Conservation (phyloP, 2,113 vertebrate genomes). For the Chiloscyllium plagiosum region DNA sequence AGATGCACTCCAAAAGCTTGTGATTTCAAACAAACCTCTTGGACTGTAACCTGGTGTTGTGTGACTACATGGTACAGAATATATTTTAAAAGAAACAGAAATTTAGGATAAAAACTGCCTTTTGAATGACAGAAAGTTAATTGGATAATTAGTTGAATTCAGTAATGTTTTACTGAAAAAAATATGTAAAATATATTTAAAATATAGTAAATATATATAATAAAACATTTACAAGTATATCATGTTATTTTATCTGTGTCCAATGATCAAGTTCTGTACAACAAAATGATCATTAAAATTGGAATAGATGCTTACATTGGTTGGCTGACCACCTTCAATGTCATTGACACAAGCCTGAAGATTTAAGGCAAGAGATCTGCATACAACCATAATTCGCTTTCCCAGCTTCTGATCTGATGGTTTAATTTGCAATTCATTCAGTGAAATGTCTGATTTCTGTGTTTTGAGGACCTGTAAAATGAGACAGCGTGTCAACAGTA, state of each 20-base stretch:
- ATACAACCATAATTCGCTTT: conserved; percentile 78
- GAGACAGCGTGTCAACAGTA: background rate
- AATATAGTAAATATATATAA: too few species aligned
- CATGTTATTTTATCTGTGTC: too few species aligned
- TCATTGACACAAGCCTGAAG: conserved; percentile 88
- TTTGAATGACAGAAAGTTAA: background rate
- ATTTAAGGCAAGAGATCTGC: conserved; percentile 76
- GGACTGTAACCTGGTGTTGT: too few species aligned
- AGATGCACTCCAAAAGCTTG: too few species aligned
- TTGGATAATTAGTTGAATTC: background rate
- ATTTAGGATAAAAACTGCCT: background rate
- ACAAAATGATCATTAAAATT: background rate
- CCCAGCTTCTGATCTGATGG: conserved; percentile 85
- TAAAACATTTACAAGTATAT: too few species aligned
- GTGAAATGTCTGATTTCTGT: conserved; percentile 65
- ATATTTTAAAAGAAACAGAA: background rate
- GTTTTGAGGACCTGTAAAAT: conserved; percentile 66
- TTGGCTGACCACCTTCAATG: conserved; percentile 74
- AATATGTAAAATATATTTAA: too few species aligned
- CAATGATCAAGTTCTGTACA: too few species aligned
- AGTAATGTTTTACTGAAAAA: background rate
- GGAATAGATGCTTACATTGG: conserved; percentile 68
- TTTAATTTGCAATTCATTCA: conserved; percentile 57
- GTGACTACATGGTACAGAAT: background rate
- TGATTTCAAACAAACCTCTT: too few species aligned